A percentile compares a stretch with the other conserved stretches of the same genome.
These are phyloP conservation scores for Molossus molossus DNA, from an alignment of 2,797 vertebrate species.

Conservation along the genomic window DNA sequence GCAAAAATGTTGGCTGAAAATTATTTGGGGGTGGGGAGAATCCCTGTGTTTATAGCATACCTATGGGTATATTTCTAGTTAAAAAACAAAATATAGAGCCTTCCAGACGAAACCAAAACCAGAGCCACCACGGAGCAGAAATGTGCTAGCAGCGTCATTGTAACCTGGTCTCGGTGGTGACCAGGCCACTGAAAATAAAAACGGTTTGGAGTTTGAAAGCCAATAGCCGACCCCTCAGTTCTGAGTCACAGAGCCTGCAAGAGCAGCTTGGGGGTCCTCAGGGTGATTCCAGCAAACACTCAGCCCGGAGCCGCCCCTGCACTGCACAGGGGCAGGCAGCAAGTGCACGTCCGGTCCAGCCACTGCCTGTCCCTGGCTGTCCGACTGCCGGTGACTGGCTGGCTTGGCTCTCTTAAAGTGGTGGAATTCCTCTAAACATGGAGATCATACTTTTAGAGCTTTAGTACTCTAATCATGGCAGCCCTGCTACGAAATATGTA, in stretches of 20 bases:
- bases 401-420: neutral
- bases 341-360: neutral
- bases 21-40: neutral
- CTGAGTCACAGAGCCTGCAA: neutral
- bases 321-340: neutral
- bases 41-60: neutral
- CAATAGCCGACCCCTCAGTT: neutral
- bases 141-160: neutral
- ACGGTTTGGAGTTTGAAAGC: neutral
- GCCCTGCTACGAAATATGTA: neutral
- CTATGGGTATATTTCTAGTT: neutral
- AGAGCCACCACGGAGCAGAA: neutral
- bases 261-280: neutral
- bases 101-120: neutral
- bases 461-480: neutral
- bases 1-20: neutral
- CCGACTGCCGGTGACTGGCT: neutral
- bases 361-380: neutral
- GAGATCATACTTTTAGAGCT: neutral
- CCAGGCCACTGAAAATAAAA: slow-evolving; percentile 25
- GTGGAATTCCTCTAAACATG: neutral
- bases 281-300: neutral
- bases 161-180: slow-evolving; percentile 2
- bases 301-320: neutral
- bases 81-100: neutral